Percentiles rank a stretch among this genome's conserved stretches.
Conservation (phyloP, 2,113 vertebrate species). For the Delphinus delphis region DNA sequence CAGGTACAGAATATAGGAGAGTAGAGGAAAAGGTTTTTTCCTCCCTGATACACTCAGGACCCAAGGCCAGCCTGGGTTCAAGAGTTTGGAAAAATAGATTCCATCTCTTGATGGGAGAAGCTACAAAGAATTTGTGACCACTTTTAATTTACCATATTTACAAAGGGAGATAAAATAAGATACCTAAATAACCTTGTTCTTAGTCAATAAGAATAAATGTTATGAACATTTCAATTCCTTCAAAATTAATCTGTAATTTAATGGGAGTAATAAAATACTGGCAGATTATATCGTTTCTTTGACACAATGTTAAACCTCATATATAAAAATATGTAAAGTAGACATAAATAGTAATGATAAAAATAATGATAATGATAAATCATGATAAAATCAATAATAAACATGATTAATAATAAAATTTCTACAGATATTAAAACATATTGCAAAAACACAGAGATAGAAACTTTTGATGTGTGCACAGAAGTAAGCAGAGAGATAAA, state of each 20-base stretch:
- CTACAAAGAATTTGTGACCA: not conserved
- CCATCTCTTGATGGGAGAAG: not conserved
- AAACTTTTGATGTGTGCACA: not conserved
- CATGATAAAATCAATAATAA: not conserved
- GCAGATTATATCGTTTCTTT: not conserved
- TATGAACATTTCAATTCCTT: not conserved
- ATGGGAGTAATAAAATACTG: not conserved
- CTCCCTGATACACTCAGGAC: not conserved
- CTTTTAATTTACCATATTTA: not conserved
- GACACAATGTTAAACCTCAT: not conserved
- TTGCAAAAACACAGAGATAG: not conserved
- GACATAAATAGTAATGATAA: not conserved
- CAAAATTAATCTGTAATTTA: not conserved
- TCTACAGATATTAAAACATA: not conserved
- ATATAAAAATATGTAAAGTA: not conserved
- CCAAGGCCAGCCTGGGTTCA: not conserved
- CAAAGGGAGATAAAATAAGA: not conserved
- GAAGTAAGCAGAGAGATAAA: not conserved
- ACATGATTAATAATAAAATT: not conserved
- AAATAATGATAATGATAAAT: not conserved
- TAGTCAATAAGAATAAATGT: not conserved
- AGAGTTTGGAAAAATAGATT: not conserved
- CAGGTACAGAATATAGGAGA: not conserved
- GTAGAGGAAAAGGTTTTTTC: not conserved
- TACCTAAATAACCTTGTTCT: not conserved